These are phyloP conservation scores for Ranitomeya variabilis DNA, from an alignment of 2,113 vertebrate genomes.

Conservation along the genomic window DNA sequence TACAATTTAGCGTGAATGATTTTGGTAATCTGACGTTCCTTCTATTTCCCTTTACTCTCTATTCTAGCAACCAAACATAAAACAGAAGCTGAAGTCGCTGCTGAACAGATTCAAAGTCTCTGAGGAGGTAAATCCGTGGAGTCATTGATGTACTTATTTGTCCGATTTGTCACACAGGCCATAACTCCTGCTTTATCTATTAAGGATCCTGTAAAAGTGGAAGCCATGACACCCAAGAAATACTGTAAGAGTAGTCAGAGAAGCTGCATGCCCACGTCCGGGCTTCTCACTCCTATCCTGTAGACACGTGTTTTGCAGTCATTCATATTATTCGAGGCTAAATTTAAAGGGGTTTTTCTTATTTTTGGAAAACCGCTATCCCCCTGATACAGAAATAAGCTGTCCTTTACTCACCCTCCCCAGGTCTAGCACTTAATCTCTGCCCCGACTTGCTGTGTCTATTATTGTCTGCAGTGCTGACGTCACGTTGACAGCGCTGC, in stretches of 20 bases:
- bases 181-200: neutral
- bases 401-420: too few species aligned
- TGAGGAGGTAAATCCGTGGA: slow-evolving; percentile 71
- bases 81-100: slow-evolving; percentile 81
- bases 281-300: neutral
- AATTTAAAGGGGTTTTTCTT: too few species aligned
- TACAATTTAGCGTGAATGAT: too few species aligned
- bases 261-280: neutral
- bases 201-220: neutral
- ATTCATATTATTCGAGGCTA: too few species aligned
- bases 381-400: too few species aligned
- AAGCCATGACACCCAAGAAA: neutral
- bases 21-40: too few species aligned
- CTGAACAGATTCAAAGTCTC: slow-evolving; percentile 79
- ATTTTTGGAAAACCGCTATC: too few species aligned
- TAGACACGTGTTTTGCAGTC: too few species aligned
- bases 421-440: too few species aligned
- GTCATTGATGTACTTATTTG: neutral
- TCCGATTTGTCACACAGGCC: neutral
- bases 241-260: neutral
- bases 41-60: slow-evolving; percentile 29
- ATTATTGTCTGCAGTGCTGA: too few species aligned
- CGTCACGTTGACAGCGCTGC: too few species aligned
- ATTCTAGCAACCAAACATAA: slow-evolving; percentile 81
- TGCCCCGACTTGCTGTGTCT: too few species aligned